A percentile compares a stretch with the other conserved stretches of the same genome.
These are phyloP conservation scores for Caenorhabditis brenneri DNA, from an alignment of 1,140 invertebrate genomes.

Conservation along the genomic window DNA sequence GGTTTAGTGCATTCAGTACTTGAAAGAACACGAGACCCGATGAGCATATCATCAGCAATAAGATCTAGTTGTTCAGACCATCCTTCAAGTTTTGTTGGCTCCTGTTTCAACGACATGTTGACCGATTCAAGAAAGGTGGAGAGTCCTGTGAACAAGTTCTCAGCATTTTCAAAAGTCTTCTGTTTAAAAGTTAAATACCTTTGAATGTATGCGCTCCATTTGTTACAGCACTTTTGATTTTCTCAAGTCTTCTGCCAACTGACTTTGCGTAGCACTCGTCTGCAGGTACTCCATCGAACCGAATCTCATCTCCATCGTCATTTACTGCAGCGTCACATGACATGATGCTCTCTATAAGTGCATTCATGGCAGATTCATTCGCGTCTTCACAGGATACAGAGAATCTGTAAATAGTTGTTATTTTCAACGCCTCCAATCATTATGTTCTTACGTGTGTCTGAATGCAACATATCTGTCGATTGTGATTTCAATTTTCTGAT, in stretches of 20 bases:
- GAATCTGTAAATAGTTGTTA: not conserved
- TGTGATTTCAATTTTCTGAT: constrained; percentile 17
- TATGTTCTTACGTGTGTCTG: not conserved
- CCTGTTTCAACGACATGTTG: not conserved
- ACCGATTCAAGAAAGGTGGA: not conserved
- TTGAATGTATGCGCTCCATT: not conserved
- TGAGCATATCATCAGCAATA: constrained; percentile 7
- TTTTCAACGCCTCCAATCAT: not conserved
- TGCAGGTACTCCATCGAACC: not conserved
- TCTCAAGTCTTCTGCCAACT: not conserved
- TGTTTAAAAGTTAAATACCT: not conserved
- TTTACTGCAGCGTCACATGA: not conserved
- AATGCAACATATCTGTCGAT: constrained; percentile 15
- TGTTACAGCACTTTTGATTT: not conserved
- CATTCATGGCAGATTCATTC: constrained; percentile 3
- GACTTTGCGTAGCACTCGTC: constrained; percentile 25
- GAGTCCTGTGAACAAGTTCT: not conserved
- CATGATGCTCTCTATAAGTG: constrained; percentile 17
- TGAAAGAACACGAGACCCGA: not conserved
- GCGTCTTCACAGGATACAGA: not conserved
- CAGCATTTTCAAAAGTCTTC: not conserved
- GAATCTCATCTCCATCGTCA: constrained; percentile 16
- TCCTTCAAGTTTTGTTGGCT: constrained; percentile 6
- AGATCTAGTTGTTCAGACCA: constrained; percentile 34
- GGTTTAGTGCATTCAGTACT: constrained; percentile 41